These are phyloP conservation scores for Lasioglossum malachurum DNA, from an alignment of 2,888 invertebrate species.

Conservation along the genomic window DNA sequence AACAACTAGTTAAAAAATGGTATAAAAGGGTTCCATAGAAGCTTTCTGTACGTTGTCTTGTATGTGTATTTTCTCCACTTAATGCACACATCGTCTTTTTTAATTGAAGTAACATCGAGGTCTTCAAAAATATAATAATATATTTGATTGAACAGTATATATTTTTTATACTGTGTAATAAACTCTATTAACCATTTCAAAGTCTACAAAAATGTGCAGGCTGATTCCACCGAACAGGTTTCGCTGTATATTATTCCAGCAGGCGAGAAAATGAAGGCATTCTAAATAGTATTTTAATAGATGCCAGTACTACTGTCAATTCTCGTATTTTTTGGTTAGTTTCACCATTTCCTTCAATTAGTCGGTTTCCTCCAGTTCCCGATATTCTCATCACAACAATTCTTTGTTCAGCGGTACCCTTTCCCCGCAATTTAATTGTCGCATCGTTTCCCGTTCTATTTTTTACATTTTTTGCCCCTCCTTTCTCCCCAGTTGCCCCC, in stretches of 20 bases:
- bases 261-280: not conserved
- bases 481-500: not conserved
- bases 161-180: not conserved
- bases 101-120: not conserved
- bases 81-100: not conserved
- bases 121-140: not conserved
- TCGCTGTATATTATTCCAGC: not conserved
- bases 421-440: not conserved
- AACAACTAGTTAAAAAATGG: too few species aligned
- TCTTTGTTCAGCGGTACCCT: not conserved
- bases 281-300: not conserved
- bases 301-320: constrained; percentile 4
- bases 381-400: constrained; percentile 14
- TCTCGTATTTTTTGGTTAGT: not conserved
- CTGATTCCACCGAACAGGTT: not conserved
- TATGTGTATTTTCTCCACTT: not conserved
- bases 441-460: not conserved
- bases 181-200: not conserved
- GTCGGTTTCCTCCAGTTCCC: not conserved
- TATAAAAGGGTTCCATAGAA: too few species aligned
- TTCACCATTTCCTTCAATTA: not conserved
- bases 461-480: not conserved
- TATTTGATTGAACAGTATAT: not conserved
- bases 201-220: not conserved
- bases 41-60: not conserved